Evolutionary conservation across 2,797 vertebrate species (phyloP), one percentile per base, ranked within the genome.

Genomic region (Periparus ater): DNA sequence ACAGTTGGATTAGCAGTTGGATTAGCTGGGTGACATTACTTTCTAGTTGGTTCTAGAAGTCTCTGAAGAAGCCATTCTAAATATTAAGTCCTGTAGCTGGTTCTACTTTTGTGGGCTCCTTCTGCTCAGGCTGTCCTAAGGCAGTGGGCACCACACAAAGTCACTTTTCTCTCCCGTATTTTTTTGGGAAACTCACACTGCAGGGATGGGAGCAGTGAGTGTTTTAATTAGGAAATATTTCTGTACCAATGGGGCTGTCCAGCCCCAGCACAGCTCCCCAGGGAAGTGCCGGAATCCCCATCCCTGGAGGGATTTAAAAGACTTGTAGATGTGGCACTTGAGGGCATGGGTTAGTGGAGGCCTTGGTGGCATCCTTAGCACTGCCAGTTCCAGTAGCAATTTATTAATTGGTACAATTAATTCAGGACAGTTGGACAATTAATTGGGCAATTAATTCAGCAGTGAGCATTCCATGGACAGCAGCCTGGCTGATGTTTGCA

Each of bases 71-170:
- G 8, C 48, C 27, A n/a, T 36, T 76, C 36, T 66, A 38, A 79
- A 30, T 4, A 5, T 26, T 14, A 30, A 58, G 15, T 62, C 16
- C 21, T 54, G 16, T 27, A 17, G 18, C 4, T 71, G 40, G 53
- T 58, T 48, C 63, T 70, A 0, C 27, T 55, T 25, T 47, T 0
- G 0, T 8, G 10, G 34, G 17, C 3, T 88, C 67, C 23, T 42
- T 54, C 66, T 79, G 32, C 34, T 48, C 70, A 32, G 44, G 27
- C 25, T 77, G 45, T 47, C 74, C 74, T 38, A 51, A 53, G 47
- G 19, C 34, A 27, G 42, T 4, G 18, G 80, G 51, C 62, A 20
- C 26, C 72, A 45, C 63, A 38, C 57, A 58, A 17, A 75, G 32
- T 85, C 21, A 1, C 6, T 51, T 23, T 14, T 45, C 30, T 65